These are phyloP conservation scores for Eueremaeus valkanovi DNA, from an alignment of 2,888 invertebrate genomes.

Conservation along the genomic window DNA sequence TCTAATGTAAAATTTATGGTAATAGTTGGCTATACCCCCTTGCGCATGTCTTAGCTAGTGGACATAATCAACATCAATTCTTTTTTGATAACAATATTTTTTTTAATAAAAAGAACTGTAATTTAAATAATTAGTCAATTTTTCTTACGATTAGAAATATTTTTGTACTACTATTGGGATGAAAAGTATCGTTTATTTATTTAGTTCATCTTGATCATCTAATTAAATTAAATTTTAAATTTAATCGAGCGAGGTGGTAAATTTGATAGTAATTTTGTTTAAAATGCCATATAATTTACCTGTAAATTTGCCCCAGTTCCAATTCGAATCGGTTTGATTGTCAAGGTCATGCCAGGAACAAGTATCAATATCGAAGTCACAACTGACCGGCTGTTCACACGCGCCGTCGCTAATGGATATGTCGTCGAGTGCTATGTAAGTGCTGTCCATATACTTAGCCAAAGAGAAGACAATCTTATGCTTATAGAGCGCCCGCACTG, in stretches of 20 bases:
- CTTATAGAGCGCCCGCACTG: not conserved
- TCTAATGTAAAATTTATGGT: no score
- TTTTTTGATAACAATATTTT: no score
- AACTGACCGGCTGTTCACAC: slow-evolving; percentile 28
- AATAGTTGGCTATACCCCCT: no score
- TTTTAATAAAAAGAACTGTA: no score
- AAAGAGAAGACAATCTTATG: slow-evolving; percentile 26
- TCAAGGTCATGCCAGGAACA: slow-evolving; percentile 21
- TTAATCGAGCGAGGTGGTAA: no score
- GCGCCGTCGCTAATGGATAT: slow-evolving; percentile 5
- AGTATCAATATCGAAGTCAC: slow-evolving; percentile 30
- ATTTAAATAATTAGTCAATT: not conserved
- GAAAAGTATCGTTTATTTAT: no score
- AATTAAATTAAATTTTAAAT: no score
- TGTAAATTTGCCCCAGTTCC: slow-evolving; percentile 1
- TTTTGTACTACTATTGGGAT: not conserved
- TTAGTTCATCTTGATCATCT: no score
- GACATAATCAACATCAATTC: no score
- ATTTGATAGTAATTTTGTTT: no score
- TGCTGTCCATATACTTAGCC: not conserved
- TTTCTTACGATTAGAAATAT: not conserved
- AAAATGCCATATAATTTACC: no score
- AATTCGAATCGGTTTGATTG: not conserved
- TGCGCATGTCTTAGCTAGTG: no score
- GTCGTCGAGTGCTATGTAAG: slow-evolving; percentile 31